Evolutionary conservation across 2,888 invertebrate species (phyloP), one percentile per base, ranked within the genome.

Genomic region (Tuta absoluta): DNA sequence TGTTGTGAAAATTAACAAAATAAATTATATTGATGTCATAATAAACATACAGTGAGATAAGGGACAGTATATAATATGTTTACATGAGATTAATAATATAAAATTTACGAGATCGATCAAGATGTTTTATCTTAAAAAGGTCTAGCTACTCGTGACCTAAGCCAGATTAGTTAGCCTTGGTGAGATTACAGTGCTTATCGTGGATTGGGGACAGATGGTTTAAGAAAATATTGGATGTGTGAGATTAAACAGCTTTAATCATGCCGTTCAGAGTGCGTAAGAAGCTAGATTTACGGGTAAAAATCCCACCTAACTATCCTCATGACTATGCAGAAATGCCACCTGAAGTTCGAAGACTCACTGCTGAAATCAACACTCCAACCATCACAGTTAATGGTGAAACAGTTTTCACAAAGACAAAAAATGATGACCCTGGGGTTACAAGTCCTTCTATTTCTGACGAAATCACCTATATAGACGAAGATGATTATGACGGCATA

Each of bases 271-370:
- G 86, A 64, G 57, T 76, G 0, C 72, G 89, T 60, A 91, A 89
- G 74, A 91, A 85, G 62, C 84, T 89, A 56, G 85, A 89, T 74
- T 76, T 91, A n/a, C 75, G 83, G 0, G 11, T 91, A 23, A 64
- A 81, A 4, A 89, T 91, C 62, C 86, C 87, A 0, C 79, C 86
- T 0, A 5, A 33, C 33, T 87, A 86, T 64, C 86, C 89, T 0
- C 77, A 81, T 7, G 91, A 89, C 49, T 91, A 89, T 71, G 91
- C 88, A 0, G 82, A 87, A 74, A 90, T 91, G 89, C 90, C 91
- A 1, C 69, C 72, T 10, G 85, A 84, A 21, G 80, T 84, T 0
- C 79, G 78, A 49, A 69, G 75, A 8, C 66, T 80, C 33, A 84
- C 87, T 23, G 70, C 78, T 3, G 80, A 80, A 72, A 75, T 77